Base-by-base conservation (phyloP, 2,797 vertebrate species). In the Myotis findleyi region DNA sequence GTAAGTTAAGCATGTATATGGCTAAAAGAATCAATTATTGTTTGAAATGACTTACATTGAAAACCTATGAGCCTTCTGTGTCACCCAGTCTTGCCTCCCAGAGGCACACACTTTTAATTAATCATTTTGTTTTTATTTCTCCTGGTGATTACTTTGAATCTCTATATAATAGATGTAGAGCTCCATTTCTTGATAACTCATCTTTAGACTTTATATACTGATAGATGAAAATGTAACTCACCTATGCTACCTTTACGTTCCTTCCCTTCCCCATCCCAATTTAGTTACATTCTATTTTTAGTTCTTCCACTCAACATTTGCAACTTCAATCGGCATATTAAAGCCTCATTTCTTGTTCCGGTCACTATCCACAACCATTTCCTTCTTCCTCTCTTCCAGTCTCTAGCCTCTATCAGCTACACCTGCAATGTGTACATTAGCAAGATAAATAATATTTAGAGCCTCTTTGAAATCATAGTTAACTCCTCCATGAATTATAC, bases 111-210 rank as follows among this genome's bases (percentile, higher is more conserved):
- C 71, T 82, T 93, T 87, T 75, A 91, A 55, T 85, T 44, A 95
- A 62, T 62, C 11, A 62, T 81, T 93, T 64, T 80, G 59, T n/a
- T 84, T 89, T 89, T 59, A 88, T 87, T 93, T 93, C 51, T 95
- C 38, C 69, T 71, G 57, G 17, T 82, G 75, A 33, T 85, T 76
- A 77, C 23, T 59, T 91, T 41, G 51, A 93, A 51, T 49, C 44
- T 83, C 38, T n/a, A 36, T 51, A n/a, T 62, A 77, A 81, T 49
- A 75, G 25, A 75, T 36, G 0, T n/a, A 23, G 47, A 55, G n/a
- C 64, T 80, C 69, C 79, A 72, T 73, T 93, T 77, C 55, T 75
- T 93, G 53, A 90, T 83, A 76, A 75, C 86, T 62, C 81, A 33
- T 30, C 23, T 85, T 81, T 86, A 51, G 16, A 27, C 71, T 51